A percentile compares a stretch with the other conserved stretches of the same genome.
Evolutionary conservation across 2,888 invertebrate species (phyloP).

Genomic region (Euproctis similis): DNA sequence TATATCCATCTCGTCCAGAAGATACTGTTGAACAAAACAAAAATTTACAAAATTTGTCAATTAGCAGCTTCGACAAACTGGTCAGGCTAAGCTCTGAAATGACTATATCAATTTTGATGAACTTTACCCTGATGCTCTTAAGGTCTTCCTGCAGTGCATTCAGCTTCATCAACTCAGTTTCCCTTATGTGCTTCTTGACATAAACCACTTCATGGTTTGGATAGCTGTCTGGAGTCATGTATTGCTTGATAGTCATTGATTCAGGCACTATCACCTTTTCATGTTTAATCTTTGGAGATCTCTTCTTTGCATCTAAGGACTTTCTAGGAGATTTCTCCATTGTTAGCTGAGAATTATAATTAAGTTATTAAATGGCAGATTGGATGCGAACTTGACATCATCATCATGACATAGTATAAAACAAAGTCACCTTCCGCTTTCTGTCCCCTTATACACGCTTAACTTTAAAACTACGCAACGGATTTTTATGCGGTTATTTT

Average conservation of each 20-base stretch:
- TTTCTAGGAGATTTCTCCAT: slow-evolving; percentile 27
- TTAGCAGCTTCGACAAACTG: too few relatives aligned
- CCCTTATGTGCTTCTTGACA: slow-evolving; percentile 54
- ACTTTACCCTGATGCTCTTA: slow-evolving; percentile 49
- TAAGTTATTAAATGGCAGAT: too few relatives aligned
- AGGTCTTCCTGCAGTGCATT: slow-evolving; percentile 57
- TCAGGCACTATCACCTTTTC: slow-evolving; percentile 8
- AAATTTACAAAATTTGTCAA: too few relatives aligned
- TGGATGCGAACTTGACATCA: too few relatives aligned
- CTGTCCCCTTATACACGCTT: too few relatives aligned
- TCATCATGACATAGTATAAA: too few relatives aligned
- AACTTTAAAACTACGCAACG: too few relatives aligned
- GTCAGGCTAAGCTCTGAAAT: too few relatives aligned
- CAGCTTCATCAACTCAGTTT: slow-evolving; percentile 65
- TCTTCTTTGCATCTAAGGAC: slow-evolving; percentile 19
- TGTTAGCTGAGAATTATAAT: slow-evolving; percentile 14
- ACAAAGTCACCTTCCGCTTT: too few relatives aligned
- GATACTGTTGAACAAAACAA: slow-evolving; percentile 29
- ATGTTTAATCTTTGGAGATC: slow-evolving; percentile 17
- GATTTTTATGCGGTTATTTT: too few relatives aligned
- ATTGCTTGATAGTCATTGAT: slow-evolving; percentile 40
- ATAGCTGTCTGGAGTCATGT: slow-evolving; percentile 37
- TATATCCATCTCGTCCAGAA: slow-evolving; percentile 56
- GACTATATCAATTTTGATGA: too few relatives aligned
- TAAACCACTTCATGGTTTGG: slow-evolving; percentile 41